Base-by-base conservation (phyloP, 2,888 invertebrate species). In the Polydrusus tereticollis region DNA sequence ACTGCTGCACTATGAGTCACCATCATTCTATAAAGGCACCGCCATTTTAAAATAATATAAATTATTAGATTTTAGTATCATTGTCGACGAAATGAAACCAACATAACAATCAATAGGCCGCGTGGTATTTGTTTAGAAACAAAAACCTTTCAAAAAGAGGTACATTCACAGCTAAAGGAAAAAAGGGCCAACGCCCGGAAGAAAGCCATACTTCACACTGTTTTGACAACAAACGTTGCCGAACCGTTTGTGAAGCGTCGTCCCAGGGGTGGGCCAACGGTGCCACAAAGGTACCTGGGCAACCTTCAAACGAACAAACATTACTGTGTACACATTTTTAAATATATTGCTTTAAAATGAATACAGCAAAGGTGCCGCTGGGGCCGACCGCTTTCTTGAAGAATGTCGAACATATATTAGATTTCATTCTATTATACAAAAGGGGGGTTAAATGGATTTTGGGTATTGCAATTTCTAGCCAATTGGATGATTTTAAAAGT, bases 311-410 rank as follows among this genome's bases (percentile, higher is more conserved):
- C 82, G 80, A 79, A 78, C 82, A 82, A 82, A 82, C 80, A 82
- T 80, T 78, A 78, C 81, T 83, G 79, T 83, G 83, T 83, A 83
- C 82, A 83, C 82, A 83, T 82, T 80, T 82, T 83, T 81, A 83
- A 83, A 83, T 83, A 82, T 83, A 82, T 83, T 80, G 80, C 82
- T 79, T 81, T 76, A 75, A 80, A 79, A 81, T 79, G 81, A 79
- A 80, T 80, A 78, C 77, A 76, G 75, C 69, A 80, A 81, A 78
- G 78, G 77, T 70, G 78, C 82, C 79, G 78, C 78, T 57, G 43
- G 58, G 23, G 21, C 47, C 64, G 64, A 50, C 64, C 64, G 69
- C 33, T 50, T 66, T 69, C 66, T 60, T 59, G 41, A 66, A 60
- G 66, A 66, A 71, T 71, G 60, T 71, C 66, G 71, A 66, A 66